Evolutionary conservation across 2,888 invertebrate genomes (phyloP).

Genomic region (Micropterix aruncella): DNA sequence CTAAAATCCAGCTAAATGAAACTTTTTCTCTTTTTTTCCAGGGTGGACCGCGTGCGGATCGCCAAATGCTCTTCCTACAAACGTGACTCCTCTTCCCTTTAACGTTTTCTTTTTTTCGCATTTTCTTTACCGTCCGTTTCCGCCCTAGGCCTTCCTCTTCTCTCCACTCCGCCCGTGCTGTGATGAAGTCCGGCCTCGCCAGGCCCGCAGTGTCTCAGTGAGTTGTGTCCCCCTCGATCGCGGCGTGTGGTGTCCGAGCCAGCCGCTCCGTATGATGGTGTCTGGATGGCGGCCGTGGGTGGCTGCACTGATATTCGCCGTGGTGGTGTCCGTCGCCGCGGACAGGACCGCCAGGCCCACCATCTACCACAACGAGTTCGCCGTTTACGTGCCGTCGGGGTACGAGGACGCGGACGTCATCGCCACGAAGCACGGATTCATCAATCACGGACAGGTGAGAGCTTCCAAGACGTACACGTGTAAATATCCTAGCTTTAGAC

Average conservation of each 20-base stretch:
- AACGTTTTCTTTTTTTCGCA: neutral
- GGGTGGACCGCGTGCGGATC: neutral
- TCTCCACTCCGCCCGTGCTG: neutral
- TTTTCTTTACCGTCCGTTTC: neutral
- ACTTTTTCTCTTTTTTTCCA: neutral
- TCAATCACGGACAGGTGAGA: constrained; percentile 79
- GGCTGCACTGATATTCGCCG: neutral
- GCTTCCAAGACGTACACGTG: no score
- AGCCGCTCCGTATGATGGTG: neutral
- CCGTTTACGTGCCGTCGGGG: constrained; percentile 70
- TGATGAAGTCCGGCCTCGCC: neutral
- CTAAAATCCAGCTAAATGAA: no score
- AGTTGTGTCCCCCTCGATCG: neutral
- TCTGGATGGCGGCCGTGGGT: neutral
- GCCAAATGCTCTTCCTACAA: neutral
- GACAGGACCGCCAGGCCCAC: constrained; percentile 12
- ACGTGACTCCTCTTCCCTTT: neutral
- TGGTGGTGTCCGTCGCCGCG: neutral
- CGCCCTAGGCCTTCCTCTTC: neutral
- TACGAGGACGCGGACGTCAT: constrained; percentile 57
- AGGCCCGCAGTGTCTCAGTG: neutral
- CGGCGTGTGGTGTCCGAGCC: neutral
- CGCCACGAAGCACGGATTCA: constrained; percentile 74
- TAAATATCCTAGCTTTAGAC: no score
- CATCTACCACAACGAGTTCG: constrained; percentile 71